These are phyloP conservation scores for Equus przewalskii DNA, from an alignment of 2,113 vertebrate genomes.

Conservation along the genomic window DNA sequence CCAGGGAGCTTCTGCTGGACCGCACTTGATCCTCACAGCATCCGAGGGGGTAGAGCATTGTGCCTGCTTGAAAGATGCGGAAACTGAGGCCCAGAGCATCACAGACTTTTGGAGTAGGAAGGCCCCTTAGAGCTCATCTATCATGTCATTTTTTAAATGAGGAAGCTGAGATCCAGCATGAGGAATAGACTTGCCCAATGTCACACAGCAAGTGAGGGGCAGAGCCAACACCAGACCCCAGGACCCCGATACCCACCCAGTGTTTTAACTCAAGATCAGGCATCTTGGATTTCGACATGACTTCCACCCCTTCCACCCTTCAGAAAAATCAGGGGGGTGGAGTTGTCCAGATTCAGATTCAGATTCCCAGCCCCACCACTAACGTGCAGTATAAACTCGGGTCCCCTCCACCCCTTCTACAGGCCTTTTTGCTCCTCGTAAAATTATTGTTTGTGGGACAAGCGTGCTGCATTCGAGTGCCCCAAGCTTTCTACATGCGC, in stretches of 20 bases:
- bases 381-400: background rate
- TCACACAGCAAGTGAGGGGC: background rate
- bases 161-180: background rate
- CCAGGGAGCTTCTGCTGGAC: background rate
- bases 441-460: background rate
- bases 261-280: too few species aligned
- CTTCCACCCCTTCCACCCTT: background rate
- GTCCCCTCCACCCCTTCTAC: too few species aligned
- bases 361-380: background rate
- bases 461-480: rapidly evolving
- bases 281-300: background rate
- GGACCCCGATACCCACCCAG: background rate
- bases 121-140: background rate
- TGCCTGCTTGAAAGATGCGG: background rate
- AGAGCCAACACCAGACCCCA: background rate
- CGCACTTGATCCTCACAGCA: background rate
- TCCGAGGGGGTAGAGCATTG: background rate
- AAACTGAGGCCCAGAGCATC: background rate
- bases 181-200: background rate
- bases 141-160: background rate
- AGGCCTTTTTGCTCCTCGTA: background rate
- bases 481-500: background rate
- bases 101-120: background rate
- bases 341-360: background rate
- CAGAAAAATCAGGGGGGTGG: background rate